Evolutionary conservation across 2,888 invertebrate species (phyloP), one percentile per base, ranked within the genome.

Genomic region (Nycteola revayana): DNA sequence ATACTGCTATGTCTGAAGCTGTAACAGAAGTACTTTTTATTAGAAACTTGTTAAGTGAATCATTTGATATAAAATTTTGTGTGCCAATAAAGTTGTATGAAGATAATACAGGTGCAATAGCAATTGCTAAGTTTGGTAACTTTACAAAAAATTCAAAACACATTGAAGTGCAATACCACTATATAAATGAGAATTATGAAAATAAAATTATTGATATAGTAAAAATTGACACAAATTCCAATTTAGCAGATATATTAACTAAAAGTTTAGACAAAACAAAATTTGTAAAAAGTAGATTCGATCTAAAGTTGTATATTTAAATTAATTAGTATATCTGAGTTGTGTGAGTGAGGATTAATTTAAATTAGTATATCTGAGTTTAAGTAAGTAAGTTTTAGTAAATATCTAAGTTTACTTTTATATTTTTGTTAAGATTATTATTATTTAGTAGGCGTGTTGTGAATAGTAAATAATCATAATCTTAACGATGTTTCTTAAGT

Each of bases 11-110:
- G 30, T 57, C 55, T 8, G 55, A 59, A 30, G 47, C 45, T 27
- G 58, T 62, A 6, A 57, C 47, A 10, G 60, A 60, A 36, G 9
- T 58, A 10, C 29, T 35, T 32, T 44, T 50, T 32, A 27, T 59
- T 18, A 48, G 17, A 39, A 36, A 44, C 21, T 23, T 60, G 22
- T 20, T 52, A 28, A 47, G 39, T 32, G 36, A 50, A 9, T 49
- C 49, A 41, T 40, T 32, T 9, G 7, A 27, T 32, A 6, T 27
- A 14, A 32, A 18, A 7, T 17, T 24, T 24, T 3, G n/a, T 14
- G 8, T 54, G 9, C 55, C 61, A 10, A 36, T 62, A 9, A 57
- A 56, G 10, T 33, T 62, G n/a, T 62, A 57, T 49, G 62, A 53
- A 44, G 51, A 58, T 36, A 62, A 63, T 41, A 52, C 48, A 35